Percentiles rank a stretch among this genome's conserved stretches.
Conservation (phyloP, 2,113 vertebrate genomes). For the Nycticorax nycticorax region DNA sequence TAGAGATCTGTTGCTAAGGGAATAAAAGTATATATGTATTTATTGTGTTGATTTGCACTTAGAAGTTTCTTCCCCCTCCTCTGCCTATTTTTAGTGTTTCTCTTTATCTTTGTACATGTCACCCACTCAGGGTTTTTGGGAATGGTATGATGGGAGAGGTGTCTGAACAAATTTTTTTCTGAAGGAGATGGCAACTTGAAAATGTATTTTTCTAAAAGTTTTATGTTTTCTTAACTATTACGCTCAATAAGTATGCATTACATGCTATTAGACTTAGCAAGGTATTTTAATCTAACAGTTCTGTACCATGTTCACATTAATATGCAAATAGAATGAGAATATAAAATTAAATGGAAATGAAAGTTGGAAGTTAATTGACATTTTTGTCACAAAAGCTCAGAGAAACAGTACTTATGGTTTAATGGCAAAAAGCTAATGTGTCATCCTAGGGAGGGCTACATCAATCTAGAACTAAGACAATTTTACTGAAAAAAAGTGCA, state of each 20-base stretch:
- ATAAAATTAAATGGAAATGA: constrained; percentile 75
- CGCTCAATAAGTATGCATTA: constrained; percentile 64
- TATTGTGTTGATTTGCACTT: constrained; percentile 21
- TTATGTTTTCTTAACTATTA: constrained; percentile 42
- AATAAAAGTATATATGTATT: not conserved
- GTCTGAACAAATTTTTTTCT: not conserved
- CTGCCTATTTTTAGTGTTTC: not conserved
- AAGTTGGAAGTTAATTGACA: constrained; percentile 77
- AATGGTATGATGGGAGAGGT: not conserved
- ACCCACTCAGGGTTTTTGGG: not conserved
- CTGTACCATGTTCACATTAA: constrained; percentile 73
- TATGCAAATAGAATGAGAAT: constrained; percentile 74
- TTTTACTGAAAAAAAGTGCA: constrained; percentile 61
- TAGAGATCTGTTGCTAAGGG: constrained; percentile 16
- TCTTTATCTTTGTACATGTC: not conserved
- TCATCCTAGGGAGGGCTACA: constrained; percentile 64
- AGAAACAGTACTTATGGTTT: constrained; percentile 70
- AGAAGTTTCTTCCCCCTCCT: not conserved
- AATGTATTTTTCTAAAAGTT: constrained; percentile 14
- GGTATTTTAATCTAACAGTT: constrained; percentile 69
- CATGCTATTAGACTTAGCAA: constrained; percentile 62
- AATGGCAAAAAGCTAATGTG: constrained; percentile 75
- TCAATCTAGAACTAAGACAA: constrained; percentile 66
- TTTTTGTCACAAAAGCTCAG: constrained; percentile 75
- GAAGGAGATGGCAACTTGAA: not conserved